A percentile compares a stretch with the other conserved stretches of the same genome.
Evolutionary conservation across 1,140 invertebrate species (phyloP).

Genomic region (Aphis craccivora): DNA sequence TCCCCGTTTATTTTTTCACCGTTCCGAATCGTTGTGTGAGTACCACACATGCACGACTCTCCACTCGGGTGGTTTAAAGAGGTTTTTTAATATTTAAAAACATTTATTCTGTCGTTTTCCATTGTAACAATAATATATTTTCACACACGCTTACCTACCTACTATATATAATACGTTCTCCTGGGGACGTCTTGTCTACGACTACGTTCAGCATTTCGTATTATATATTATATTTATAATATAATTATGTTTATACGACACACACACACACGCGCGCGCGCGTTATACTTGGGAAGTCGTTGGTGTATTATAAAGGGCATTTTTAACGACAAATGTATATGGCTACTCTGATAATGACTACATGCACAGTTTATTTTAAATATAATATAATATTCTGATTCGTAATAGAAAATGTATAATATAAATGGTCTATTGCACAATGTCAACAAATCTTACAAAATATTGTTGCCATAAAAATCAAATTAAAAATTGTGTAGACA

Average conservation of each 20-base stretch:
- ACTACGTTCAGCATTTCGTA: background rate
- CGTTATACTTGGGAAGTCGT: no score
- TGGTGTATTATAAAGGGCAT: background rate
- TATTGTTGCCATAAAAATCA: no score
- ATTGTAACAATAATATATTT: background rate
- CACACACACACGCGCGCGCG: background rate
- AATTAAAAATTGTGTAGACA: no score
- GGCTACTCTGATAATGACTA: background rate
- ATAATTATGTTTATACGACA: background rate
- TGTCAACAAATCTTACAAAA: no score
- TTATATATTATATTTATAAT: background rate
- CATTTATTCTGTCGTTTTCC: background rate
- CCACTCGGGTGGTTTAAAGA: background rate
- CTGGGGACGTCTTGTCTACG: background rate
- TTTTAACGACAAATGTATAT: conserved; percentile 2
- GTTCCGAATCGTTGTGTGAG: background rate
- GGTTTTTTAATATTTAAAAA: conserved; percentile 32
- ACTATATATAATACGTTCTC: background rate
- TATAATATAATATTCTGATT: no score
- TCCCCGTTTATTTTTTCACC: background rate
- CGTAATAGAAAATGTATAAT: no score
- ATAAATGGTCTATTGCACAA: no score
- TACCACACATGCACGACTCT: background rate
- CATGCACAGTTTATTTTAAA: background rate
- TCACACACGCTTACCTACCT: background rate